These are phyloP conservation scores for Vipera ursinii DNA, from an alignment of 2,797 vertebrate genomes.

Conservation along the genomic window DNA sequence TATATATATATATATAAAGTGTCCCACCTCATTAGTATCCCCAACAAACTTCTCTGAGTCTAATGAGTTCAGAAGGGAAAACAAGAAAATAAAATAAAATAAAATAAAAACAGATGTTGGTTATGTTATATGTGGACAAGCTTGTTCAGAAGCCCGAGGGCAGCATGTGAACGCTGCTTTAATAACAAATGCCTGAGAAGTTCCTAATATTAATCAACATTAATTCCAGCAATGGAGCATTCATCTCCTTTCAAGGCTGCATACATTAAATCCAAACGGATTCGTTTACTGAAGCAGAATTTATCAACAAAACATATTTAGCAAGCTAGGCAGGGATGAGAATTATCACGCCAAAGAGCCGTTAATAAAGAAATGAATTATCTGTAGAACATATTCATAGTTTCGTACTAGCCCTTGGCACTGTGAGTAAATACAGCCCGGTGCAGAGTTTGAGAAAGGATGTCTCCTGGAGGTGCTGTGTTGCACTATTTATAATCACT, in stretches of 20 bases:
- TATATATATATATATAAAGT: background rate
- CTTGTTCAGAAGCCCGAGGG: background rate
- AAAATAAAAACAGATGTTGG: background rate
- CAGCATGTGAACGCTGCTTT: background rate
- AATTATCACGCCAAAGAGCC: slow-evolving; percentile 28
- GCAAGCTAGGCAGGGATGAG: slow-evolving; percentile 33
- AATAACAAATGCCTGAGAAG: slow-evolving; percentile 4
- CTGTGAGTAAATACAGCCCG: background rate
- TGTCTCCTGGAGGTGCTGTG: background rate
- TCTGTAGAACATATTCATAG: slow-evolving; percentile 26
- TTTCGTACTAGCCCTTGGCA: slow-evolving; percentile 20
- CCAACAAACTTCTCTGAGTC: background rate
- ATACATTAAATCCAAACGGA: slow-evolving; percentile 48
- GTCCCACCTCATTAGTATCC: background rate
- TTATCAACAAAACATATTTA: slow-evolving; percentile 49
- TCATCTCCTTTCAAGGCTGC: slow-evolving; percentile 15
- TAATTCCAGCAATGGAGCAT: slow-evolving; percentile 36
- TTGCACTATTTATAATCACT: slow-evolving; percentile 24
- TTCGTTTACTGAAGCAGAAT: slow-evolving; percentile 43
- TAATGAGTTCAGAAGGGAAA: background rate
- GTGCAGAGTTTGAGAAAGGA: slow-evolving; percentile 11
- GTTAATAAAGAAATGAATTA: slow-evolving; percentile 47
- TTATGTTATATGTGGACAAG: slow-evolving; percentile 10
- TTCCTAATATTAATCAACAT: slow-evolving; percentile 1
- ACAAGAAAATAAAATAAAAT: background rate